These are phyloP conservation scores for Platycnemis pennipes DNA, from an alignment of 2,888 invertebrate genomes.

Conservation along the genomic window DNA sequence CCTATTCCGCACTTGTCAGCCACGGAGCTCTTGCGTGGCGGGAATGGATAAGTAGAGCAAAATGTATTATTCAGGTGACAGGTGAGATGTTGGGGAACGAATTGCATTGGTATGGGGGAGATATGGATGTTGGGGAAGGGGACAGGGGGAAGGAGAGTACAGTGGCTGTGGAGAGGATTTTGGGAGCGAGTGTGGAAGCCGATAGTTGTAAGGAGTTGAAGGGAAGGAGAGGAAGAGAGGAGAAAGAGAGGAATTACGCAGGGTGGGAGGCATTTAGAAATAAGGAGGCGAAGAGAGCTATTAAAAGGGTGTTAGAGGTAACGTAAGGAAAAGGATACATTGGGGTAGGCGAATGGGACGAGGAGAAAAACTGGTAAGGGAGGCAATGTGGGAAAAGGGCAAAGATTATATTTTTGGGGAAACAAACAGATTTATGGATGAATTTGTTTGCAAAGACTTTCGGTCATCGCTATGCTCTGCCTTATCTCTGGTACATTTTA, in stretches of 20 bases:
- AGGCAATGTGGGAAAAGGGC: background rate
- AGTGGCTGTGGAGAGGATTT: background rate
- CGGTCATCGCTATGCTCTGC: too few species aligned
- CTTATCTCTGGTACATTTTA: too few species aligned
- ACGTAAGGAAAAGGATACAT: too few species aligned
- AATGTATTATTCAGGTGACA: conserved; percentile 65
- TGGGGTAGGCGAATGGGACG: too few species aligned
- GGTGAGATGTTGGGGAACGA: conserved; percentile 47
- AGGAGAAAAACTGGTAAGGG: background rate
- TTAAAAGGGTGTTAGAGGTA: too few species aligned
- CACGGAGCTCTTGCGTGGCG: conserved; percentile 39
- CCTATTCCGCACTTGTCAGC: conserved; percentile 53
- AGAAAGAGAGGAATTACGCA: background rate
- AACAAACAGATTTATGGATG: too few species aligned
- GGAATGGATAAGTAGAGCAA: conserved; percentile 60
- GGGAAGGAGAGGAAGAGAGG: background rate
- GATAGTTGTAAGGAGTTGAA: background rate
- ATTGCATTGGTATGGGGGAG: conserved; percentile 37
- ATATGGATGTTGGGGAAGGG: background rate
- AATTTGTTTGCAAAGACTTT: too few species aligned
- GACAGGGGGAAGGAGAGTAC: too few species aligned
- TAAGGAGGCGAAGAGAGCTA: too few species aligned
- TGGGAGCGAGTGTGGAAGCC: background rate
- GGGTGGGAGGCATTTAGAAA: too few species aligned
- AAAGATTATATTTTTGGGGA: too few species aligned